Percentiles rank a stretch among this genome's conserved stretches.
Evolutionary conservation across 2,888 invertebrate genomes (phyloP).

Genomic region (Drosophila cognata): DNA sequence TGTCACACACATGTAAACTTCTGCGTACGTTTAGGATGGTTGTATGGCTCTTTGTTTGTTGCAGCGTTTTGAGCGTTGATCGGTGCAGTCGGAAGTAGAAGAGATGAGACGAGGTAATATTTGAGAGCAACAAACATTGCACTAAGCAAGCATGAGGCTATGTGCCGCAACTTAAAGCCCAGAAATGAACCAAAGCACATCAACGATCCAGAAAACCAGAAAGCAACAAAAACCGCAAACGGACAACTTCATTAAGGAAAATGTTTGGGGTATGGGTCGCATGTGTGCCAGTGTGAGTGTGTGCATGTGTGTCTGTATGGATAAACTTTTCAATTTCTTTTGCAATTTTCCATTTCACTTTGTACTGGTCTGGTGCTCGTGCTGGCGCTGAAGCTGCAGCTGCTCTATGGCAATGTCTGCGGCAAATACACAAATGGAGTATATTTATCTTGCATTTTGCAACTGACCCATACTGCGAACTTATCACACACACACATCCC

Average conservation of each 20-base stretch:
- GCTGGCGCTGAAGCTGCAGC: slow-evolving; percentile 9
- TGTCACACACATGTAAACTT: slow-evolving; percentile 1
- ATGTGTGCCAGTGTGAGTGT: slow-evolving; percentile 2
- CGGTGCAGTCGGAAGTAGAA: not conserved
- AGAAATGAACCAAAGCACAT: slow-evolving; percentile 38
- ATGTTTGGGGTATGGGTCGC: slow-evolving; percentile 2
- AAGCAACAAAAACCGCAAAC: slow-evolving; percentile 48
- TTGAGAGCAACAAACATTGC: slow-evolving; percentile 47
- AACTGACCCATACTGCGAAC: slow-evolving; percentile 60
- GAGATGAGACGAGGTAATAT: slow-evolving; percentile 18
- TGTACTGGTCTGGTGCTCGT: slow-evolving; percentile 43
- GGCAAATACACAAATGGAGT: slow-evolving; percentile 45
- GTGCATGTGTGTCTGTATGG: slow-evolving; percentile 29
- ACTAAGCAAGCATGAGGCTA: slow-evolving; percentile 36
- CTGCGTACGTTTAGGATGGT: slow-evolving; percentile 22
- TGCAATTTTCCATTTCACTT: slow-evolving; percentile 70
- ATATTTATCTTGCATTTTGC: slow-evolving; percentile 72
- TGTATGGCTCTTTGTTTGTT: slow-evolving; percentile 36
- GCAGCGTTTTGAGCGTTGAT: too few relatives aligned
- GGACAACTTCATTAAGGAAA: slow-evolving; percentile 68
- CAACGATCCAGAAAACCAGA: slow-evolving; percentile 21
- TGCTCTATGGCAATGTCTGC: slow-evolving; percentile 38
- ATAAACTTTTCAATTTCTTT: slow-evolving; percentile 68
- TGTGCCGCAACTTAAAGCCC: slow-evolving; percentile 44
- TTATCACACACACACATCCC: not conserved